Evolutionary conservation across 1,140 invertebrate species (phyloP), one percentile per base, ranked within the genome.

Genomic region (Laupala kohalensis): DNA sequence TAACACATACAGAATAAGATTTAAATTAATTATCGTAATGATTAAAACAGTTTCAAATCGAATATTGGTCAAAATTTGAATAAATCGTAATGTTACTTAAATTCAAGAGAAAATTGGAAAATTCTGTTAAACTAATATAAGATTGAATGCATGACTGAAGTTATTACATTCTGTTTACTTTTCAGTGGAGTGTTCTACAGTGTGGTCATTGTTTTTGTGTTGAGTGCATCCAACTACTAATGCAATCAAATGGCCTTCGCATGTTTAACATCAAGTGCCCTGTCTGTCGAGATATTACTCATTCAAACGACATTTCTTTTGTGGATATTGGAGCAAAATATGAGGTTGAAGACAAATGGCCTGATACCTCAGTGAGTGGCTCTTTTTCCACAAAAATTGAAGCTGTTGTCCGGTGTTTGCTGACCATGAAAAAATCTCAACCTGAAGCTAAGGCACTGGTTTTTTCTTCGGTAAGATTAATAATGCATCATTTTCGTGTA

Each of bases 331-430:
- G 67, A 15, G 26, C 26, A 5, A 74, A 77, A 71, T 72, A 78
- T 19, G 63, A 75, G 19, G 69, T 78, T 28, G 74, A 77, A 72
- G 79, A 82, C 25, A 69, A 73, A 29, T 63, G 27, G n/a, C 15
- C 27, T 24, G 64, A 74, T 19, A 67, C 27, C n/a, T 73, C 75
- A 65, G 75, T 82, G 3, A 77, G 80, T 71, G 89, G 89, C 3
- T 84, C 86, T 71, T 85, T 87, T 78, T 92, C 91, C 0, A 88
- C 88, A 3, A 93, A 93, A 84, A 85, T 93, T 6, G 82, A 87
- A 71, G 86, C 82, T n/a, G 83, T 93, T 64, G 81, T 92, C 4
- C 77, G 83, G 68, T 80, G 84, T 66, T 76, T 92, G 29, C 68
- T 89, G 0, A 78, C 84, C 63, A 85, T 93, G 6, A 81, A 81